These are phyloP conservation scores for Cryptoprocta ferox DNA, from an alignment of 2,797 vertebrate species.

Conservation along the genomic window DNA sequence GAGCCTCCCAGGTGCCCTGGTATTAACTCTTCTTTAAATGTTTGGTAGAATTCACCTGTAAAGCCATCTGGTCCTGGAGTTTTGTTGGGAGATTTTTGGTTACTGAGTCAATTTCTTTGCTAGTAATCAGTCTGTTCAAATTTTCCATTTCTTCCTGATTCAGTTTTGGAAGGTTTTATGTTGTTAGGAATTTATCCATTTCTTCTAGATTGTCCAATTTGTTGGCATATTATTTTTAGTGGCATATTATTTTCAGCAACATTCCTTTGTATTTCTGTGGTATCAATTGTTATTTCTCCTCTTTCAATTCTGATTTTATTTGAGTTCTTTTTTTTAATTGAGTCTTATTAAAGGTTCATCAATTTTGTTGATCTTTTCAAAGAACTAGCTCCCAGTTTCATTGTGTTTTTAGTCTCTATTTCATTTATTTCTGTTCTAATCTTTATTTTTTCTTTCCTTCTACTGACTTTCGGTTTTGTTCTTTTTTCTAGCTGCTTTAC, in stretches of 20 bases:
- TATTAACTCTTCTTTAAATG: no score
- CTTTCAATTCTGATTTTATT: not conserved
- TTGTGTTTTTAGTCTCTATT: not conserved
- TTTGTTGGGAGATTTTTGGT: no score
- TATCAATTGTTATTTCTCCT: not conserved
- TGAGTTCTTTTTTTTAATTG: not conserved
- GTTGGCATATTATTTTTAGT: not conserved
- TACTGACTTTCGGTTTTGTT: not conserved
- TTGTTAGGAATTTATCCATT: not conserved
- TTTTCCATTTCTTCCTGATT: not conserved
- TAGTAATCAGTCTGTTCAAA: no score
- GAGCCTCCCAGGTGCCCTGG: no score
- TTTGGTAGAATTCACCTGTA: no score
- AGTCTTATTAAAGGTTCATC: not conserved
- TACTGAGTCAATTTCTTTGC: no score
- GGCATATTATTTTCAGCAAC: no score
- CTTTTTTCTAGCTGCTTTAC: not conserved
- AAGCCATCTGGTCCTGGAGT: no score
- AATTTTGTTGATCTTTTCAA: not conserved
- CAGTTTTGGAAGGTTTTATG: not conserved
- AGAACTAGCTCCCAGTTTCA: not conserved
- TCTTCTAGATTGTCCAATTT: not conserved
- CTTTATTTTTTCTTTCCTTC: not conserved
- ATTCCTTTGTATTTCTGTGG: not conserved
- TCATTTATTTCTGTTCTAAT: not conserved